Percentiles rank a stretch among this genome's conserved stretches.
Evolutionary conservation across 2,113 vertebrate species (phyloP).

Genomic region (Amphiprion percula): DNA sequence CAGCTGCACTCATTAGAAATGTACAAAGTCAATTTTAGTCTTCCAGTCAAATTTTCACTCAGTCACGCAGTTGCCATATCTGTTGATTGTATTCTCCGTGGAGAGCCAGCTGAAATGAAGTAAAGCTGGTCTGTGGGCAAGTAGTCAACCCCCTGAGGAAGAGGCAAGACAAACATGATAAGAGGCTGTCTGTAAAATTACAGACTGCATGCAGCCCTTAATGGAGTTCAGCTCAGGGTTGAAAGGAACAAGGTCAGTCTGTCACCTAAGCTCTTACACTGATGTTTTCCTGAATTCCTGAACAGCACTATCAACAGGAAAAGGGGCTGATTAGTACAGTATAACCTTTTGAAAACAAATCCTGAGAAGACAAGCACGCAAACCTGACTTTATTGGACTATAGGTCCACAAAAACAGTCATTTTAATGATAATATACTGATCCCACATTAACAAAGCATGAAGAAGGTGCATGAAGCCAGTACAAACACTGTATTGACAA

Average conservation of each 20-base stretch:
- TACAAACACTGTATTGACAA: slow-evolving; percentile 43
- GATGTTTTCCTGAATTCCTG: slow-evolving; percentile 73
- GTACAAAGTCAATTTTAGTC: slow-evolving; percentile 1
- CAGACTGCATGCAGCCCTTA: slow-evolving; percentile 78
- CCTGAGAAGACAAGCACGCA: slow-evolving; percentile 2
- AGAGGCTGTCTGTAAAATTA: slow-evolving; percentile 83
- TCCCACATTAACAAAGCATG: slow-evolving; percentile 25
- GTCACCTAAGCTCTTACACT: slow-evolving; percentile 55
- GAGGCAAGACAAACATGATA: slow-evolving; percentile 78
- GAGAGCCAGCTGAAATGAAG: slow-evolving; percentile 56
- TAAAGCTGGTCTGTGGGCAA: slow-evolving; percentile 66
- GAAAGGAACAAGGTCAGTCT: slow-evolving; percentile 79
- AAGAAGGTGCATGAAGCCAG: slow-evolving; percentile 33
- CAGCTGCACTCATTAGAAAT: slow-evolving; percentile 12
- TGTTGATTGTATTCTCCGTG: slow-evolving; percentile 18
- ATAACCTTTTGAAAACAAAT: slow-evolving; percentile 38
- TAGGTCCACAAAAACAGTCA: slow-evolving; percentile 16
- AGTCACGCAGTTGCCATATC: slow-evolving; percentile 26
- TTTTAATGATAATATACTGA: slow-evolving; percentile 27
- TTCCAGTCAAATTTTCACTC: slow-evolving; percentile 21
- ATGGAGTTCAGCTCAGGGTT: slow-evolving; percentile 83
- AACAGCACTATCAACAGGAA: slow-evolving; percentile 62
- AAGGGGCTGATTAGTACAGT: slow-evolving; percentile 55
- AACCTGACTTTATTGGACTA: slow-evolving; percentile 1
- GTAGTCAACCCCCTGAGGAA: slow-evolving; percentile 63